Evolutionary conservation across 2,888 invertebrate species (phyloP).

Genomic region (Acronicta alni): DNA sequence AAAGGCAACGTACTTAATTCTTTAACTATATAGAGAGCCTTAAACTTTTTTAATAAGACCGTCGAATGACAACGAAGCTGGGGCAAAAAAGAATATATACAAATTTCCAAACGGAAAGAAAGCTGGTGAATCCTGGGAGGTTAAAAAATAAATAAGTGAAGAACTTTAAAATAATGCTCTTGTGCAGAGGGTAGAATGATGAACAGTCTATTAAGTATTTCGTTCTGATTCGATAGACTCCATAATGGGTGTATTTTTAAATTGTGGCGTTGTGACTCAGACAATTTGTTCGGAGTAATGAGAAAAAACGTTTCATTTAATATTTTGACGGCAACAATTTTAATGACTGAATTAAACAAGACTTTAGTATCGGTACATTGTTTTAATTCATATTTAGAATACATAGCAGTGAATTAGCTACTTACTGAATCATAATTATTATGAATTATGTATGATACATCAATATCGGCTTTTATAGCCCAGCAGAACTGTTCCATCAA

Average conservation of each 20-base stretch:
- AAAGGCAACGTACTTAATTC: slow-evolving; percentile 54
- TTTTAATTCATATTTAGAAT: neutral
- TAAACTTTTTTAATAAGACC: slow-evolving; percentile 65
- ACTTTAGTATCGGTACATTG: no score
- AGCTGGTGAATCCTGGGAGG: slow-evolving; percentile 49
- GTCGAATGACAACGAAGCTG: slow-evolving; percentile 39
- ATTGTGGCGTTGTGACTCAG: no score
- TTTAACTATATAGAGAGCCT: slow-evolving; percentile 43
- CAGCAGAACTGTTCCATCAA: neutral
- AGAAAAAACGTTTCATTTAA: no score
- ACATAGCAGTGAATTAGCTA: no score
- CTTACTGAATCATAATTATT: no score
- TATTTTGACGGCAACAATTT: no score
- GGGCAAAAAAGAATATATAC: slow-evolving; percentile 53
- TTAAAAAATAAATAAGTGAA: slow-evolving; percentile 49
- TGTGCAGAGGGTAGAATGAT: slow-evolving; percentile 25
- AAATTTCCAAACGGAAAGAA: slow-evolving; percentile 50
- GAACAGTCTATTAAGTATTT: slow-evolving; percentile 19
- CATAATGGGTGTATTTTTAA: slow-evolving; percentile 34
- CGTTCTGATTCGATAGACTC: slow-evolving; percentile 29
- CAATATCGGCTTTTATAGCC: no score
- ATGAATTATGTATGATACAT: no score
- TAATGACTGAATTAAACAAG: no score
- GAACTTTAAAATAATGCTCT: slow-evolving; percentile 56
- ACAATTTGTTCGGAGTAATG: no score